Conservation (phyloP, 2,888 invertebrate species). For the Sialis lutaria region DNA sequence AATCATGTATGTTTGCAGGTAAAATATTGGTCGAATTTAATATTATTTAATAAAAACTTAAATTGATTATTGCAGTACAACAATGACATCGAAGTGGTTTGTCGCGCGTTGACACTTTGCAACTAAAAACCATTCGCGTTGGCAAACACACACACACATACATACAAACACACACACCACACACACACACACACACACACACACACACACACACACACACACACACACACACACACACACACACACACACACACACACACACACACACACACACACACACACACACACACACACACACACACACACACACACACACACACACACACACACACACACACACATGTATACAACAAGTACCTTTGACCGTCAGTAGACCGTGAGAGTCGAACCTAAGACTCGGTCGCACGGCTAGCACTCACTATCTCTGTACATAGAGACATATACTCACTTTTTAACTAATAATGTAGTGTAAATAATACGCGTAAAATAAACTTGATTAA, state of each 20-base stretch:
- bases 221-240: slow-evolving; percentile 3
- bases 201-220: slow-evolving; percentile 2
- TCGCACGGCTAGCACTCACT: background rate
- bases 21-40: too few relatives aligned
- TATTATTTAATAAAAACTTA: too few relatives aligned
- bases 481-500: too few relatives aligned
- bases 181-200: background rate
- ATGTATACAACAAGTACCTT: too few relatives aligned
- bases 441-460: too few relatives aligned
- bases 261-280: slow-evolving; percentile 1
- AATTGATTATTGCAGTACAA: too few relatives aligned
- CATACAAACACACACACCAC: background rate
- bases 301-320: background rate
- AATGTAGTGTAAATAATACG: too few relatives aligned
- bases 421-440: too few relatives aligned
- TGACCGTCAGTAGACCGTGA: background rate
- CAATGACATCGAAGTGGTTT: too few relatives aligned
- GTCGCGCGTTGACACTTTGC: too few relatives aligned
- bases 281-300: background rate
- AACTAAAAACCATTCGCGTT: too few relatives aligned
- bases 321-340: background rate
- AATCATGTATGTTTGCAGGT: too few relatives aligned
- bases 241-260: slow-evolving; percentile 2
- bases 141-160: background rate
- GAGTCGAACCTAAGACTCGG: background rate